These are phyloP conservation scores for Anguilla japonica DNA, from an alignment of 2,113 vertebrate genomes.

Conservation along the genomic window DNA sequence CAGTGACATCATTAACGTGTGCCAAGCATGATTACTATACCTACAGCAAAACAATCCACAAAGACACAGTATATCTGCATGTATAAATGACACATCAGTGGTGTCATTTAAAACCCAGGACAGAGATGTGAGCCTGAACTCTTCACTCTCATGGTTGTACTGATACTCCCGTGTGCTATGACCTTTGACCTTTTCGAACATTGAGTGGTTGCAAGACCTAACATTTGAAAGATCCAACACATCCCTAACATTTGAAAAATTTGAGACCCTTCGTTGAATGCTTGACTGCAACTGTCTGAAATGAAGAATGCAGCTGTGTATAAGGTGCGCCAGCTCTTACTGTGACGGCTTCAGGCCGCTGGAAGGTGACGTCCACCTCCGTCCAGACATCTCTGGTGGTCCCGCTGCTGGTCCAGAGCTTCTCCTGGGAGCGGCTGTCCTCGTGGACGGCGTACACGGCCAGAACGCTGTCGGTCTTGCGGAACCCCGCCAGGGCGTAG, in stretches of 20 bases:
- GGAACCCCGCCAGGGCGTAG: slow-evolving; percentile 87
- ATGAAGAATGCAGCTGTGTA: background rate
- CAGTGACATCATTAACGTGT: slow-evolving; percentile 13
- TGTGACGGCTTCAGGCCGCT: slow-evolving; percentile 81
- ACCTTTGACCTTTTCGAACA: too few relatives aligned
- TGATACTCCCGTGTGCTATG: too few relatives aligned
- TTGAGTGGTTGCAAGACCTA: too few relatives aligned
- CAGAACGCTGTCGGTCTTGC: slow-evolving; percentile 81
- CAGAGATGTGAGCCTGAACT: background rate
- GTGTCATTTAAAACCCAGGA: background rate
- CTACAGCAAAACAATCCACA: background rate
- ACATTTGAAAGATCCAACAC: too few relatives aligned
- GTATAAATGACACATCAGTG: background rate
- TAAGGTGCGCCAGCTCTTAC: slow-evolving; percentile 54
- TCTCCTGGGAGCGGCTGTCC: slow-evolving; percentile 73
- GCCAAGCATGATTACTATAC: background rate
- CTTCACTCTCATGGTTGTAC: background rate
- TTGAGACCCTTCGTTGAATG: too few relatives aligned
- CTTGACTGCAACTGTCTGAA: too few relatives aligned
- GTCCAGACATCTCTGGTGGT: slow-evolving; percentile 84
- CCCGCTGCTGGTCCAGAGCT: slow-evolving; percentile 87
- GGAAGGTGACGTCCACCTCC: slow-evolving; percentile 80
- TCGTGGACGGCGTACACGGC: slow-evolving; percentile 83
- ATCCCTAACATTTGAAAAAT: too few relatives aligned
- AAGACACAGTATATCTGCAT: background rate